Evolutionary conservation across 1,140 invertebrate species (phyloP).

Genomic region (Drosophila tristis): DNA sequence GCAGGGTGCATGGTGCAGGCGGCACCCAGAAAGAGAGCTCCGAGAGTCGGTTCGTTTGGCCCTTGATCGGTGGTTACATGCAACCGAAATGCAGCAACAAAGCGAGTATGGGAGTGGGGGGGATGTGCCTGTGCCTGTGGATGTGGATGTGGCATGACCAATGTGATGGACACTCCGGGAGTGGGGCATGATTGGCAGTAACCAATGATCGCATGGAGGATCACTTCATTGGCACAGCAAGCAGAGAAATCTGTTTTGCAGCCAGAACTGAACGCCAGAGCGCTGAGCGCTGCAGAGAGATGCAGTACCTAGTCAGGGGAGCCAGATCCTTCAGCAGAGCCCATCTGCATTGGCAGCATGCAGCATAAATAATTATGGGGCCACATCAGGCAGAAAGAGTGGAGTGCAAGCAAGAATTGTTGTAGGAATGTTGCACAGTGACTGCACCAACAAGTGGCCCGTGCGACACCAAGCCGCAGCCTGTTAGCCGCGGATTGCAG

Average conservation of each 20-base stretch:
- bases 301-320: no score
- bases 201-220: slow-evolving; percentile 47
- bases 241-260: neutral
- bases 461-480: no score
- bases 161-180: slow-evolving; percentile 38
- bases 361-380: no score
- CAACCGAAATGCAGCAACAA: slow-evolving; percentile 37
- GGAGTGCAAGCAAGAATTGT: no score
- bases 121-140: no score
- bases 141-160: slow-evolving; percentile 65
- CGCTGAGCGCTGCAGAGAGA: no score
- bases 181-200: slow-evolving; percentile 13
- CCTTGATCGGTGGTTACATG: slow-evolving; percentile 60
- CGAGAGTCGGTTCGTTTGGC: slow-evolving; percentile 7
- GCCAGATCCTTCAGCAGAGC: no score
- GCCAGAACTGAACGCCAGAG: neutral
- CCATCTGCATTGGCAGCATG: no score
- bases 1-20: neutral
- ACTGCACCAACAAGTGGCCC: no score
- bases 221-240: slow-evolving; percentile 1
- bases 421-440: no score
- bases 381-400: no score
- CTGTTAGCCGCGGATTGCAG: no score
- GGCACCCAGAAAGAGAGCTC: slow-evolving; percentile 2
- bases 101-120: neutral